Evolutionary conservation across 2,888 invertebrate species (phyloP), one percentile per base, ranked within the genome.

Genomic region (Adineta ricciae): DNA sequence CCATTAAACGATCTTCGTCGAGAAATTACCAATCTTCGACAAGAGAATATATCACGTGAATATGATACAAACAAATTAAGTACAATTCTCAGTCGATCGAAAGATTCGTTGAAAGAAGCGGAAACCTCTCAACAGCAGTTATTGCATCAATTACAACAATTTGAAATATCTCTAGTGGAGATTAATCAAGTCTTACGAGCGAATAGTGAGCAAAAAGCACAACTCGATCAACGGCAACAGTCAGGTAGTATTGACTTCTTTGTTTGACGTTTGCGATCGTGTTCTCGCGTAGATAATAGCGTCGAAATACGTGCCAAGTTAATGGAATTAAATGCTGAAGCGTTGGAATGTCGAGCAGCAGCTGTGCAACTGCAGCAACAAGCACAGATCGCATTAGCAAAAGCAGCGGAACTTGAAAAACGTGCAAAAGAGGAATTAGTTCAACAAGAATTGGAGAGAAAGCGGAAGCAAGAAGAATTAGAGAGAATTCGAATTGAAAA

Each of bases 141-240:
- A 3, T n/a, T 41, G 24, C 24, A 78, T 41, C 38, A 78, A 78
- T 41, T 78, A 24, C 41, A 78, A 78, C 24, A 78, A 41, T 78
- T 78, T 41, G 78, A 78, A 78, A 24, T 38, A 78, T 78, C 78
- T 41, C 14, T 78, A 41, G 78, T 14, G 14, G 78, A 78, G 38
- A 78, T 78, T 41, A 78, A 78, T 78, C n/a, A 41, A 78, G 41
- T 78, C 24, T 41, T 78, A 78, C 38, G 41, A 78, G 78, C 24
- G 41, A 38, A 78, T 41, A n/a, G 38, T 9, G 41, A 78, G 41
- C 38, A 41, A 78, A 78, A 78, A 41, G 19, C 7, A n/a, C 21
- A 78, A 38, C n/a, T n/a, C 41, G 78, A 78, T 2, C 24, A 78
- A 41, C 78, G 41, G n/a, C 38, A 41, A 78, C 41, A 36, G 36